These are phyloP conservation scores for Chaetorhynchus papuensis DNA, from an alignment of 2,113 vertebrate species.

Conservation along the genomic window DNA sequence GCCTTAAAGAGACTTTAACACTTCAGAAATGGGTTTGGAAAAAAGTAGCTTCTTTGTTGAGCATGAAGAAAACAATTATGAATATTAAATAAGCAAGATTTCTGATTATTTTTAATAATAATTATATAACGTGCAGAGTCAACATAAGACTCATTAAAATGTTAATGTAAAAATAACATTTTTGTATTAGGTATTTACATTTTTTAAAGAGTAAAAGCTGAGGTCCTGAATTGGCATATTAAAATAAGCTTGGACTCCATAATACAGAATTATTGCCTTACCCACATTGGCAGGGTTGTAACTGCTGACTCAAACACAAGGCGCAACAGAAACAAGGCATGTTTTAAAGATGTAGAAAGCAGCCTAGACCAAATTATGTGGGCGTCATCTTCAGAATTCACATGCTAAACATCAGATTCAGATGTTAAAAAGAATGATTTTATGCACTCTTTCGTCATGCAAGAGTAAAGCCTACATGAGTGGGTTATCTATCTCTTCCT, in stretches of 20 bases:
- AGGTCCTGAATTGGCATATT: not conserved
- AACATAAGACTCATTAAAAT: constrained; percentile 55
- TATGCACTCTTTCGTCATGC: not conserved
- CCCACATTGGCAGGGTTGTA: not conserved
- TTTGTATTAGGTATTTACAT: constrained; percentile 40
- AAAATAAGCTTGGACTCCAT: not conserved
- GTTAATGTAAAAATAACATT: constrained; percentile 58
- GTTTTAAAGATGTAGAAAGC: not conserved
- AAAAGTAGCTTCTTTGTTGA: not conserved
- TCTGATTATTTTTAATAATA: constrained; percentile 13
- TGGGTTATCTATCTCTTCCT: not conserved
- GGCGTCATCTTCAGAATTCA: not conserved
- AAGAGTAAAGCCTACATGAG: not conserved
- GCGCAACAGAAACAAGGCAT: not conserved
- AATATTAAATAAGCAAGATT: constrained; percentile 22
- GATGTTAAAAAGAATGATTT: not conserved
- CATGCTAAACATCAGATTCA: not conserved
- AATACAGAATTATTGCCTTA: not conserved
- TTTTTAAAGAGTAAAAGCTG: not conserved
- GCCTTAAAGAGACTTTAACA: not conserved
- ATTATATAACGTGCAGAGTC: constrained; percentile 40
- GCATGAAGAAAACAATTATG: constrained; percentile 13
- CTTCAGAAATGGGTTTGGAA: not conserved
- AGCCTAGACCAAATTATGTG: not conserved
- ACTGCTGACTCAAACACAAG: not conserved